Conservation (phyloP, 2,888 invertebrate genomes). For the Brachylomia viminalis region DNA sequence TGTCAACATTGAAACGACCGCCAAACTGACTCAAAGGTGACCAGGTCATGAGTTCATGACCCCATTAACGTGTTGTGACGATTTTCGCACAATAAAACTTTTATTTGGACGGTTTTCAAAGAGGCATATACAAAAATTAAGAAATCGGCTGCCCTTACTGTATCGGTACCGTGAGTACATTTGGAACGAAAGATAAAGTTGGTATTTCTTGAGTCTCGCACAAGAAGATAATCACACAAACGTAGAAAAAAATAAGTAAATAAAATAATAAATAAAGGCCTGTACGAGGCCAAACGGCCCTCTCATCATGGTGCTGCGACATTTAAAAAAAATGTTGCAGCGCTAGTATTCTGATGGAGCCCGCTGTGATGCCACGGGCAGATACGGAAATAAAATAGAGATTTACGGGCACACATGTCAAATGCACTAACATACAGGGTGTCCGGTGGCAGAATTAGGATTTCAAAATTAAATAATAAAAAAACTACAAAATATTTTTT, state of each 20-base stretch:
- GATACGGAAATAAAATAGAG: background rate
- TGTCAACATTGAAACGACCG: slow-evolving; percentile 35
- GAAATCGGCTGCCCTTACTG: too few relatives aligned
- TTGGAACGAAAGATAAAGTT: too few relatives aligned
- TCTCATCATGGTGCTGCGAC: too few relatives aligned
- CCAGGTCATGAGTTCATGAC: slow-evolving; percentile 40
- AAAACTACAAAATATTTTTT: background rate
- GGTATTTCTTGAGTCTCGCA: too few relatives aligned
- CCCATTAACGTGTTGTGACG: background rate
- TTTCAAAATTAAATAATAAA: slow-evolving; percentile 1
- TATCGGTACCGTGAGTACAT: too few relatives aligned
- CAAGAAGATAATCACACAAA: too few relatives aligned
- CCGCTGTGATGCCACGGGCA: background rate
- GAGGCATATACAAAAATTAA: too few relatives aligned
- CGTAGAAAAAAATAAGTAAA: too few relatives aligned
- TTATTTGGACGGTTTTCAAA: background rate
- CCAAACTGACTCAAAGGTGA: slow-evolving; percentile 37
- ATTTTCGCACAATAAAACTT: background rate
- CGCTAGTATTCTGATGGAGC: background rate
- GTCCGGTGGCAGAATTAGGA: background rate
- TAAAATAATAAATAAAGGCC: too few relatives aligned
- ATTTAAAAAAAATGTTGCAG: background rate
- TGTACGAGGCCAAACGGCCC: too few relatives aligned
- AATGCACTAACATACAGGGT: too few relatives aligned
- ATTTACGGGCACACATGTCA: background rate